phyloP scores from a whole-genome alignment of 2,113 vertebrate species.

The Limanda limanda region DNA sequence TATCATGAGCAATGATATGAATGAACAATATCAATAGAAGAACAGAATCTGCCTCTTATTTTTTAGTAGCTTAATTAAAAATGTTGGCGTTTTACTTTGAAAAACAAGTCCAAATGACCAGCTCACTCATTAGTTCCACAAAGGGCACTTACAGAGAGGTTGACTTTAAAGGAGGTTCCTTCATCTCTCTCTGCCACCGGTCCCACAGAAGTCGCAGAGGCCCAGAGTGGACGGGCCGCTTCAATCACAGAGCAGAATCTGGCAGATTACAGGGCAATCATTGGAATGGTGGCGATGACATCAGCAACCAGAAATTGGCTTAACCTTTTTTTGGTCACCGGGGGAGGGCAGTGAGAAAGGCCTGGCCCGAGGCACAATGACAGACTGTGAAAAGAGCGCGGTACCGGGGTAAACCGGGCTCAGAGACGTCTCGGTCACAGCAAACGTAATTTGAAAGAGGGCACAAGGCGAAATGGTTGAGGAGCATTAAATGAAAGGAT shows the following conservation, averaged over 20 bases:
- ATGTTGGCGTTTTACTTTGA: not conserved
- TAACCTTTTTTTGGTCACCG: conserved; percentile 31
- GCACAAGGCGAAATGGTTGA: not conserved
- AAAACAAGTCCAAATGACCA: conserved; percentile 21
- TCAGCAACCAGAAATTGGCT: conserved; percentile 68
- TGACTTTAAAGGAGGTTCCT: conserved; percentile 29
- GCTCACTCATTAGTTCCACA: conserved; percentile 19
- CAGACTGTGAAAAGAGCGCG: conserved; percentile 50
- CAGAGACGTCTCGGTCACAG: conserved; percentile 31
- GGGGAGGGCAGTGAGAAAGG: conserved; percentile 54
- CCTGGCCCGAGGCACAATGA: conserved; percentile 52
- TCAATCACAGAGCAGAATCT: conserved; percentile 63
- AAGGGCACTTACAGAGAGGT: conserved; percentile 3
- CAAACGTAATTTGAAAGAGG: conserved; percentile 36
- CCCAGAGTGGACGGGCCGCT: conserved; percentile 52
- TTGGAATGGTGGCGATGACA: conserved; percentile 70
- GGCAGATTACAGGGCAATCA: conserved; percentile 75
- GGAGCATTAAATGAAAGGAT: conserved; percentile 36
- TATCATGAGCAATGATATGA: too few relatives aligned
- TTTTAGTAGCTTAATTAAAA: not conserved
- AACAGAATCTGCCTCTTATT: not conserved
- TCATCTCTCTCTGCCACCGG: conserved; percentile 13
- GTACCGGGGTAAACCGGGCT: conserved; percentile 29
- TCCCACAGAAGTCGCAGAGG: conserved; percentile 29
- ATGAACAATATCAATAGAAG: too few relatives aligned